Base-by-base conservation (phyloP, 2,888 invertebrate genomes). In the Sphecodes monilicornis region DNA sequence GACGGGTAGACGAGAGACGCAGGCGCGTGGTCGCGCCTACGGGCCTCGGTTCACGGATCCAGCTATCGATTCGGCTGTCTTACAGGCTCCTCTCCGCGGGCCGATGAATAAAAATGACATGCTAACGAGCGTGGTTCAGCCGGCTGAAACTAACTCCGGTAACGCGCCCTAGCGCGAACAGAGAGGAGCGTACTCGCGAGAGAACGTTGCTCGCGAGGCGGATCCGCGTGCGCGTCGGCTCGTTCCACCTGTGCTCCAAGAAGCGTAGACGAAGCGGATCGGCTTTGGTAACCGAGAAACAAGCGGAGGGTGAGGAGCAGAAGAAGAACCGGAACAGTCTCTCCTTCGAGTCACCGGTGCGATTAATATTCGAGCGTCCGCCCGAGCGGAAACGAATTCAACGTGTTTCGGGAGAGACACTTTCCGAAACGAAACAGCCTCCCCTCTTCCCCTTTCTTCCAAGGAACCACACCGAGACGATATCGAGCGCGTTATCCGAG, bases 61-160 rank as follows among this genome's bases (percentile, higher is more conserved):
- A 84, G 85, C 73, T 85, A 85, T 85, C 84, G 84, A 84, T 84
- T 84, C 82, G 83, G 72, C 75, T 84, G 84, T 84, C 84, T 82
- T 82, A 75, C 84, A 64, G 84, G 78, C 64, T 83, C 82, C 83
- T 83, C 84, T 78, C 72, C 72, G 72, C 72, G 83, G 87, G 85
- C 72, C 91, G 91, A 93, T 93, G 93, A 92, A 93, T 93, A 91
- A 92, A 92, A 92, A 92, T 93, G 93, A 93, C 91, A 91, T 91
- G 92, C 91, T 93, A 92, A 92, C 91, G 91, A 92, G 91, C 78
- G 80, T 76, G 77, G 85, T 78, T 84, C 84, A 84, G 75, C 81
- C 76, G 77, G 85, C 82, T 84, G 80, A 74, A 79, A 86, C 81
- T 80, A 84, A 85, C 78, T 82, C 81, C 71, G n/a, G 80, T 80